phyloP scores from a whole-genome alignment of 2,797 vertebrate genomes.

The Gymnothorax javanicus region DNA sequence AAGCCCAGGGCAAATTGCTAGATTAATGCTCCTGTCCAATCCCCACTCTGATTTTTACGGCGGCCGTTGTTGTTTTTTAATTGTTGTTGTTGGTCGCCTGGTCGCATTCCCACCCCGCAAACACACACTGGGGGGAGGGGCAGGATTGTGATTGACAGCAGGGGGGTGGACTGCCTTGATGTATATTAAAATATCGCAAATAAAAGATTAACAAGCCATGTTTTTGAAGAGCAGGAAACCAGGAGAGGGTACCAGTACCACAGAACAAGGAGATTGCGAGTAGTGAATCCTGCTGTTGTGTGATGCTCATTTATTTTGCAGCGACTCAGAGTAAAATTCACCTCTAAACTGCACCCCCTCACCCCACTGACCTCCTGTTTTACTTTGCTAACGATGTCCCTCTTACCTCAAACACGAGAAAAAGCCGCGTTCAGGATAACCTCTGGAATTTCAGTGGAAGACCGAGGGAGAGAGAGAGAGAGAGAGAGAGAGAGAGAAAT shows the following conservation, averaged over 20 bases:
- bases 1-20: slow-evolving; percentile 26
- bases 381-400: background rate
- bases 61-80: slow-evolving; percentile 55
- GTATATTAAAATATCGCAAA: slow-evolving; percentile 40
- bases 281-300: slow-evolving; percentile 8
- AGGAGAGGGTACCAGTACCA: background rate
- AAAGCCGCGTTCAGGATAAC: background rate
- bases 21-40: slow-evolving; percentile 47
- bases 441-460: background rate
- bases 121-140: background rate
- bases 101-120: slow-evolving; percentile 5
- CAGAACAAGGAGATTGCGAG: background rate
- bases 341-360: background rate
- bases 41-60: slow-evolving; percentile 39
- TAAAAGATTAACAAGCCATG: slow-evolving; percentile 50
- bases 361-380: background rate
- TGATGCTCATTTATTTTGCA: slow-evolving; percentile 6
- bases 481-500: background rate
- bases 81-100: slow-evolving; percentile 50
- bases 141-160: slow-evolving; percentile 23
- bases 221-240: slow-evolving; percentile 47
- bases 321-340: slow-evolving; percentile 8
- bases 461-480: background rate
- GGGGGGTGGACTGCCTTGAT: slow-evolving; percentile 25
- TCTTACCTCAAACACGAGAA: background rate